phyloP scores from a whole-genome alignment of 1,140 invertebrate genomes.

The Hormaphis cornu region DNA sequence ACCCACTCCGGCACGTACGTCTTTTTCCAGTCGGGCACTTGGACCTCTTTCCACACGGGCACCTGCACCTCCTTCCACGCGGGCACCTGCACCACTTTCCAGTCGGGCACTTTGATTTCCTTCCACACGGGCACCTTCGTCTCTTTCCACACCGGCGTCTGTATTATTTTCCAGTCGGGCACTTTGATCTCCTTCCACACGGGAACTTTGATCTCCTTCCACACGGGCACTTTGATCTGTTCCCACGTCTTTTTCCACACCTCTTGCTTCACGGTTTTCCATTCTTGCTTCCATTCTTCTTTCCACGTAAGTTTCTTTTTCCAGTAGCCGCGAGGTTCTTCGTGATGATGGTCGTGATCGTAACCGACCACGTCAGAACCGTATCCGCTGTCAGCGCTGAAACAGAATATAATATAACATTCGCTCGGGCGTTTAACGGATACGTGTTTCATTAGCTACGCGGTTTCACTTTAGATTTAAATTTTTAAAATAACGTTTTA shows the following conservation, averaged over 20 bases:
- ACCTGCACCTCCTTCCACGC: constrained; percentile 54
- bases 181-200: constrained; percentile 39
- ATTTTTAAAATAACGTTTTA: no score
- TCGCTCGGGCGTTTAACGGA: no score
- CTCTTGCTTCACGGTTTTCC: constrained; percentile 44
- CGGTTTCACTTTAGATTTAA: no score
- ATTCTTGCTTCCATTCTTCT: constrained; percentile 45
- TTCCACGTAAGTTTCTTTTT: constrained; percentile 44
- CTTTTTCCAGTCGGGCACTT: constrained; percentile 50
- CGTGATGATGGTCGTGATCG: constrained; percentile 36
- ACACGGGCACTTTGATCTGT: constrained; percentile 40
- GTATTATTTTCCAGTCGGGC: constrained; percentile 39
- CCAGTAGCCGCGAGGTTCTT: constrained; percentile 55
- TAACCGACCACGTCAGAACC: constrained; percentile 38
- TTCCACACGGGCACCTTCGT: constrained; percentile 53
- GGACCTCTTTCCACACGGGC: constrained; percentile 47
- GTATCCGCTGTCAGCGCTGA: constrained; percentile 37
- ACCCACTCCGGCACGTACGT: constrained; percentile 40
- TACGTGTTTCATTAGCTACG: no score
- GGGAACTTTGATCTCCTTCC: constrained; percentile 44
- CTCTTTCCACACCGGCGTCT: constrained; percentile 48
- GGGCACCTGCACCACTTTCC: constrained; percentile 55
- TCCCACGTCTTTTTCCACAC: constrained; percentile 46
- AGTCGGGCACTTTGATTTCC: constrained; percentile 53
- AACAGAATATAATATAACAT: background rate